Base-by-base conservation (phyloP, 2,888 invertebrate genomes). In the Hydropsyche betteni region DNA sequence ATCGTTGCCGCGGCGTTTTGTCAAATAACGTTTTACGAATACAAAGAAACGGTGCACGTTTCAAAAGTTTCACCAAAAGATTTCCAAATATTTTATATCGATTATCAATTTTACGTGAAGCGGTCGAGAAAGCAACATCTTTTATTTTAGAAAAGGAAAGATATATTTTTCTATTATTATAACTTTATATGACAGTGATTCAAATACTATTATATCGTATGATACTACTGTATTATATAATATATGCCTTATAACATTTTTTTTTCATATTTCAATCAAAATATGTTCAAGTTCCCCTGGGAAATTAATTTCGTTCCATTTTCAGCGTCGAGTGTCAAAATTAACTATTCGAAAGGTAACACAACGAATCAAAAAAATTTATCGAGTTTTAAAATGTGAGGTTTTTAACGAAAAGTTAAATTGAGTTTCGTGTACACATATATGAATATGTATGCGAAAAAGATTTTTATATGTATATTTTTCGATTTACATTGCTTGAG, bases 281-380 rank as follows among this genome's bases (percentile, higher is more conserved):
- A 58, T 16, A 58, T 24, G 24, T 58, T 8, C 5, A 16, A n/a
- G 24, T 8, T 16, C 58, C 58, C 8, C 53, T 4, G 58, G 58
- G 58, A 58, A 58, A 58, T 58, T 58, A 58, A 58, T 58, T 58
- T 58, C 58, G n/a, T 16, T 58, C 16, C 58, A 16, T 58, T 44
- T 44, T 4, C 58, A 58, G 24, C 16, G 14, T 24, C 8, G 58
- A 58, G 14, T 16, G 4, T 14, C 14, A 58, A 58, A 58, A 58
- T 58, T 58, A 58, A 58, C 16, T 58, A 58, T 58, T 58, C 16
- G 58, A 58, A 58, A 24, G 3, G 24, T 16, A 24, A 14, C 58
- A 3, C 16, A 16, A 1, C 14, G 24, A 24, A 58, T 58, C 58
- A 16, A 58, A 58, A 14, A 14, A 14, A 16, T 24, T 58, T 14